Conservation (phyloP, 2,797 vertebrate genomes). For the Trichosurus vulpecula region DNA sequence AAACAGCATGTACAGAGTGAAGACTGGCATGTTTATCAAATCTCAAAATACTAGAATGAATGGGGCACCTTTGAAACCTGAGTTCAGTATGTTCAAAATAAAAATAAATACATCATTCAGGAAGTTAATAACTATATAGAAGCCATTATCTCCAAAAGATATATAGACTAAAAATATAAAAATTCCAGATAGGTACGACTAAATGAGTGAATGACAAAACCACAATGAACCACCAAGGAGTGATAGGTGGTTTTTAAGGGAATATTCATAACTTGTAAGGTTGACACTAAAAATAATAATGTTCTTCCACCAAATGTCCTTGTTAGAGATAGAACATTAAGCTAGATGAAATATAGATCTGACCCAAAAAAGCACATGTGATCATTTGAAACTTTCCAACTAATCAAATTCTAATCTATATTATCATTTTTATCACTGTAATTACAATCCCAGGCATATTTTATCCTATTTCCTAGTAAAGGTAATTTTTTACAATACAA, state of each 20-base stretch:
- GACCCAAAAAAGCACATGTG: not conserved
- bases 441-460: not conserved
- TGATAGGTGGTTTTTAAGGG: not conserved
- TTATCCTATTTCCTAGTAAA: not conserved
- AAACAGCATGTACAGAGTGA: not conserved
- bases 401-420: not conserved
- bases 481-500: not conserved
- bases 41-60: not conserved
- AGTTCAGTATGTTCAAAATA: not conserved
- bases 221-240: not conserved
- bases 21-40: not conserved
- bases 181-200: not conserved
- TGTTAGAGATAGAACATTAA: not conserved
- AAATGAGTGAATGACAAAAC: not conserved
- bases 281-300: not conserved
- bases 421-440: not conserved
- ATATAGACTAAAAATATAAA: conserved; percentile 13
- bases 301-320: not conserved
- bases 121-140: conserved; percentile 18
- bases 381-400: not conserved
- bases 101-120: not conserved
- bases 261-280: not conserved
- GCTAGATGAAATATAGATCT: not conserved
- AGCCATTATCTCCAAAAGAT: conserved; percentile 18
- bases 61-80: not conserved